Base-by-base conservation (phyloP, 53 echinoderm and acorn worm species). In the Paelopatides confundens region DNA sequence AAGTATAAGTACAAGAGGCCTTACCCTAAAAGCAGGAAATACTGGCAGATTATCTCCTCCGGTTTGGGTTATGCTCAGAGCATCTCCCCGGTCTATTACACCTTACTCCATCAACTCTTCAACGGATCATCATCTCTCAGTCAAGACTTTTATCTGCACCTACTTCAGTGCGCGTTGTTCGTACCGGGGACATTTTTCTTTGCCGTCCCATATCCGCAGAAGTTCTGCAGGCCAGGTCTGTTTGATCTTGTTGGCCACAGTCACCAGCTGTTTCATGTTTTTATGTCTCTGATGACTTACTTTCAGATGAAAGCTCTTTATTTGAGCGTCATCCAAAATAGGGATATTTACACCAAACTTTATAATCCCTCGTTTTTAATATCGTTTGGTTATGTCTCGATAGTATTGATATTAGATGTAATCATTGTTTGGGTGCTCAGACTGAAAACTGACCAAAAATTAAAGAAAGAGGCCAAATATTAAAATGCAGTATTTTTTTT, bases 1-100 rank as follows among this genome's bases (percentile, higher is more conserved):
- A 97, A 97, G 82, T 93, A 95, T 35, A 82, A 90, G 11, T 97
- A 97, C 91, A 90, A 94, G 66, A 92, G 98, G 12, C 98, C 95
- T 0, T 95, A 97, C 79, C 95, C 95, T 3, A 92, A 88, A 35
- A 90, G 90, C 27, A 86, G 95, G 6, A 97, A 95, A 85, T 88
- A 95, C 43, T 97, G 98, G 98, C 95, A 95, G 88, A 86, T 95
- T 86, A 85, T 89, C 18, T 90, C 95, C 0, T 92, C 92, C 3
- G 93, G 90, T 12, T 63, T 88, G 53, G 90, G 93, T 5, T 97
- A 95, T 88, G 84, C 92, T 65, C 90, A 71, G 67, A 87, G 74
- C 88, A 94, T 94, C 17, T 67, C 86, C 7, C 98, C 98, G 49
- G 87, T 97, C 34, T 85, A 87, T 31, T 90, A 87, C 58, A 95